Evolutionary conservation across 2,113 vertebrate species (phyloP), one percentile per base, ranked within the genome.

Genomic region (Cygnus atratus): DNA sequence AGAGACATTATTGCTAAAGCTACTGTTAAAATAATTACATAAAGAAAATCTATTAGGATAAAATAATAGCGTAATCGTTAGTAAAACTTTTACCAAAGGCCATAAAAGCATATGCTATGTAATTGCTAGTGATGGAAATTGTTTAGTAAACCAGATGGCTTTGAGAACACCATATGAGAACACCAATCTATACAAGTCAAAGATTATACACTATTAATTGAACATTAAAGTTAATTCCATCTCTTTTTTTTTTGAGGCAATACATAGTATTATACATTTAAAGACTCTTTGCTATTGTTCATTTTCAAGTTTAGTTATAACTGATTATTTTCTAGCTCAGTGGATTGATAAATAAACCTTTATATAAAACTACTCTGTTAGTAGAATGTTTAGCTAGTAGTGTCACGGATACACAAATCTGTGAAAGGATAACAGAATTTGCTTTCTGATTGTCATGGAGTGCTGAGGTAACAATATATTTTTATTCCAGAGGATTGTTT

Each of bases 271-370:
- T 81, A 67, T 59, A 67, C 46, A 41, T 77, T 37, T 68, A 46
- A 74, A 68, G 29, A 8, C 19, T 73, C 55, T 93, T 84, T 74
- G 50, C 61, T 74, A 20, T 33, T 92, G 37, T 83, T 87, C 9
- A 65, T 88, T 63, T 93, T 46, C 37, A 63, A 43, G 24, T 80
- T 91, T 89, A 91, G 28, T 62, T 78, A 71, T 55, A 24, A 66
- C 58, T 65, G 44, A 50, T 55, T 96, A 73, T 87, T 94, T 96
- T 82, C 59, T 92, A 96, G 43, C 26, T 96, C 55, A 94, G 48
- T 74, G 78, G 61, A 90, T 61, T 72, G 88, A 82, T 95, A 89
- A 87, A 96, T 83, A 81, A 86, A 93, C 83, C 80, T 76, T 70
- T 62, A 46, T 11, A 91, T 67, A 93, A 78, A 75, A 71, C 7